phyloP scores from a whole-genome alignment of 2,888 invertebrate genomes.

The Thelaira solivaga region DNA sequence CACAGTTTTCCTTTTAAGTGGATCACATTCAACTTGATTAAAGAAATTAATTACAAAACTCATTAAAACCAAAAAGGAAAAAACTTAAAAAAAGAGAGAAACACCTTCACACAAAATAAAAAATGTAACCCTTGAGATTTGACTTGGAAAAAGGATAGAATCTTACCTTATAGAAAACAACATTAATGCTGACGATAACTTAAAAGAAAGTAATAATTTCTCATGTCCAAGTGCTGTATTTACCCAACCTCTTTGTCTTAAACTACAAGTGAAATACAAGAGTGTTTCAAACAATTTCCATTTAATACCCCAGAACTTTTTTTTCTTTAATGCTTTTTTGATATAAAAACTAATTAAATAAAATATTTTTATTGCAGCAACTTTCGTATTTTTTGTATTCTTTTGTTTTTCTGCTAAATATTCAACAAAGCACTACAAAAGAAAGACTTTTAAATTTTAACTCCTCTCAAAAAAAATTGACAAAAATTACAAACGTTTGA shows the following conservation, averaged over 20 bases:
- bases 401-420: not conserved
- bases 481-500: not conserved
- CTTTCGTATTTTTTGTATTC: no score
- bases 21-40: no score
- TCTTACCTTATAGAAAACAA: not conserved
- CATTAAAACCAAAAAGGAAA: not conserved
- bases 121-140: slow-evolving; percentile 9
- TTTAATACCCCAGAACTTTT: not conserved
- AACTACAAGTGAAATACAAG: no score
- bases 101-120: slow-evolving; percentile 11
- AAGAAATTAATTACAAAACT: not conserved
- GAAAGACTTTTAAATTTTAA: slow-evolving; percentile 29
- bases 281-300: not conserved
- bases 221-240: not conserved
- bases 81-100: not conserved
- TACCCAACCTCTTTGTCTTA: not conserved
- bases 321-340: slow-evolving; percentile 11
- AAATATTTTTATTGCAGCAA: slow-evolving; percentile 41
- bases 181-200: slow-evolving; percentile 21
- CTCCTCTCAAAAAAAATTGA: not conserved
- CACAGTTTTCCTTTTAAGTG: no score
- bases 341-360: slow-evolving; percentile 37
- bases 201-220: not conserved
- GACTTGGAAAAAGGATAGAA: not conserved
- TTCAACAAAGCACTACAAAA: slow-evolving; percentile 16